These are phyloP conservation scores for Macropus fuliginosus DNA, from an alignment of 2,797 vertebrate species.

Conservation along the genomic window DNA sequence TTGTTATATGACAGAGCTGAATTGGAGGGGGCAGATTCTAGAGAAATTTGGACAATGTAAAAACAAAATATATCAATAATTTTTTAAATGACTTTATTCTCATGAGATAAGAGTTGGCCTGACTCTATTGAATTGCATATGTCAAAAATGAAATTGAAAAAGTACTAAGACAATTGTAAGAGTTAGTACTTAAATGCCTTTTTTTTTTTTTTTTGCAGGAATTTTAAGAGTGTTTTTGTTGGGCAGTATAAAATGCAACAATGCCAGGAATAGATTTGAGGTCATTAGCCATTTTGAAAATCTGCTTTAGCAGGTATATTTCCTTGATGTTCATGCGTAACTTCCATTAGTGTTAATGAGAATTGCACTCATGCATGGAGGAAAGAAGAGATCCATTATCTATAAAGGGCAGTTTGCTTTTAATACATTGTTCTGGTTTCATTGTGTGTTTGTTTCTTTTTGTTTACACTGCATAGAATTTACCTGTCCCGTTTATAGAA, in stretches of 20 bases:
- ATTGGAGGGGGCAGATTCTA: not conserved
- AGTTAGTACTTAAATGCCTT: constrained; percentile 56
- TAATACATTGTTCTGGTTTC: constrained; percentile 70
- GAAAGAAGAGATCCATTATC: constrained; percentile 71
- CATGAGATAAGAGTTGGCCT: not conserved
- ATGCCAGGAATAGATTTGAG: constrained; percentile 68
- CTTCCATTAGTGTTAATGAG: constrained; percentile 77
- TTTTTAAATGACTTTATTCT: not conserved
- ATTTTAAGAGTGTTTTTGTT: constrained; percentile 65
- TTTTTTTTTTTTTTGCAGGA: constrained; percentile 4
- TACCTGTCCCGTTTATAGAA: constrained; percentile 50
- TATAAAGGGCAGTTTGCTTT: constrained; percentile 73
- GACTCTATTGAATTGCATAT: not conserved
- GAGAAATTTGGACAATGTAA: not conserved
- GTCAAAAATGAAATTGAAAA: constrained; percentile 16
- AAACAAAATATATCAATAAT: not conserved
- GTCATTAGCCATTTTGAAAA: constrained; percentile 66
- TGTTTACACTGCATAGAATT: constrained; percentile 51
- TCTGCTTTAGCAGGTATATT: constrained; percentile 64
- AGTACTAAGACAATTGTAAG: not conserved
- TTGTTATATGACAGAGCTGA: not conserved
- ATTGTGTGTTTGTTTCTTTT: constrained; percentile 72
- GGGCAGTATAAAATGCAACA: constrained; percentile 56
- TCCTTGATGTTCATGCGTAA: constrained; percentile 60
- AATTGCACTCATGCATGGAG: constrained; percentile 68